These are phyloP conservation scores for Neogale vison DNA, from an alignment of 2,113 vertebrate species.

Conservation along the genomic window DNA sequence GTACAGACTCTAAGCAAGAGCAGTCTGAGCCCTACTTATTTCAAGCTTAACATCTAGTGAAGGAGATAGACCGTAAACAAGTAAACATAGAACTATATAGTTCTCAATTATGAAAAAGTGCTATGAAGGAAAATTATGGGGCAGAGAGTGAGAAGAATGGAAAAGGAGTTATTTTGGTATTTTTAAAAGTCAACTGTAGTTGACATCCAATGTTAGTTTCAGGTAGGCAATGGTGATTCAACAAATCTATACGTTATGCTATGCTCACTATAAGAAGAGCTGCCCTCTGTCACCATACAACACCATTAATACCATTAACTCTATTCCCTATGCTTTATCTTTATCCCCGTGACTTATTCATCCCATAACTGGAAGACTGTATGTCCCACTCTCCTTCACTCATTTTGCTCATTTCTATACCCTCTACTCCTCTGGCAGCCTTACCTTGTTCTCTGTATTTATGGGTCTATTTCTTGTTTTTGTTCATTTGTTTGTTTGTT, in stretches of 20 bases:
- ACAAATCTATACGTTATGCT: background rate
- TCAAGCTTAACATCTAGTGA: background rate
- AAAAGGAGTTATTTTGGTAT: background rate
- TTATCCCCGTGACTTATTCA: background rate
- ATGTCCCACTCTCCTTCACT: background rate
- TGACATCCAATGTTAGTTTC: background rate
- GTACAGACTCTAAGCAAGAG: background rate
- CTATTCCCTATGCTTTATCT: background rate
- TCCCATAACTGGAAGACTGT: background rate
- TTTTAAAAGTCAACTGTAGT: background rate
- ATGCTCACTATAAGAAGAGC: background rate
- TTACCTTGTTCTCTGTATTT: background rate
- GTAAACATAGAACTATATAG: background rate
- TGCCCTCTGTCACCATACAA: background rate
- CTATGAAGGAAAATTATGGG: background rate
- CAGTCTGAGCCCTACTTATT: no score
- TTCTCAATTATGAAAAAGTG: background rate
- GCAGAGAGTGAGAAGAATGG: background rate
- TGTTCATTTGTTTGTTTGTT: background rate
- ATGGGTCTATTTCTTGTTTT: background rate
- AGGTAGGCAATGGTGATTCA: background rate
- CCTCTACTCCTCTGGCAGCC: background rate
- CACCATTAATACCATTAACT: background rate
- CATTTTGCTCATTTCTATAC: background rate
- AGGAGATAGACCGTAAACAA: background rate